Evolutionary conservation across 2,797 vertebrate species (phyloP).

Genomic region (Lagodon rhomboides): DNA sequence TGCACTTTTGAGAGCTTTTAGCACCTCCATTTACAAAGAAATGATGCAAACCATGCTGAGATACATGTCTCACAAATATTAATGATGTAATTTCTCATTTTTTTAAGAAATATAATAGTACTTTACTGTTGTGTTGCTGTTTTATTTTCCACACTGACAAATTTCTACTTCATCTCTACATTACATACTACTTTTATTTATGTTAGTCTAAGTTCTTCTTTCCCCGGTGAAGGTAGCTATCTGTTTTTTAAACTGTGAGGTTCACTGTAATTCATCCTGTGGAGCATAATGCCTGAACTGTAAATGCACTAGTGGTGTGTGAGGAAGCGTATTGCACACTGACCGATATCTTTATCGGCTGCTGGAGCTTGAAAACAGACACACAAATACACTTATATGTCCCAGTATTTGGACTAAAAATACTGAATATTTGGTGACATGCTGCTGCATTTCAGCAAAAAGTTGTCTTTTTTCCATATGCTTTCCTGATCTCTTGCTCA

Average conservation of each 20-base stretch:
- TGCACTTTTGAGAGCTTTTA: fast-evolving
- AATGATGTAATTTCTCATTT: neutral
- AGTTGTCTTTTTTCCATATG: neutral
- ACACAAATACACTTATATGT: neutral
- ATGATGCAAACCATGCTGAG: neutral
- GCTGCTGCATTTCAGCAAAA: neutral
- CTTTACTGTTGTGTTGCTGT: too few relatives aligned
- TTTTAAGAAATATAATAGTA: neutral
- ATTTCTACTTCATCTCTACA: neutral
- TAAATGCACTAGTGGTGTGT: conserved; percentile 29
- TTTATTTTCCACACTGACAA: too few relatives aligned
- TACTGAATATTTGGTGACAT: neutral
- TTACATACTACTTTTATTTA: neutral
- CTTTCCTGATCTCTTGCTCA: conserved; percentile 15
- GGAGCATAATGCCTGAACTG: conserved; percentile 7
- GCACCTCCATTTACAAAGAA: neutral
- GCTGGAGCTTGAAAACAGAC: conserved; percentile 23
- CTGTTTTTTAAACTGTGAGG: neutral
- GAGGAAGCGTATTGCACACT: conserved; percentile 31
- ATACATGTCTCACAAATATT: neutral
- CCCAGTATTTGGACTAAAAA: neutral
- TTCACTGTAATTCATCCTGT: conserved; percentile 10
- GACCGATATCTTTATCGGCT: conserved; percentile 27
- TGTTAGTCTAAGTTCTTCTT: neutral
- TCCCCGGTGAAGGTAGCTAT: neutral